Evolutionary conservation across 2,888 invertebrate genomes (phyloP).

Genomic region (Petrolisthes cinctipes): DNA sequence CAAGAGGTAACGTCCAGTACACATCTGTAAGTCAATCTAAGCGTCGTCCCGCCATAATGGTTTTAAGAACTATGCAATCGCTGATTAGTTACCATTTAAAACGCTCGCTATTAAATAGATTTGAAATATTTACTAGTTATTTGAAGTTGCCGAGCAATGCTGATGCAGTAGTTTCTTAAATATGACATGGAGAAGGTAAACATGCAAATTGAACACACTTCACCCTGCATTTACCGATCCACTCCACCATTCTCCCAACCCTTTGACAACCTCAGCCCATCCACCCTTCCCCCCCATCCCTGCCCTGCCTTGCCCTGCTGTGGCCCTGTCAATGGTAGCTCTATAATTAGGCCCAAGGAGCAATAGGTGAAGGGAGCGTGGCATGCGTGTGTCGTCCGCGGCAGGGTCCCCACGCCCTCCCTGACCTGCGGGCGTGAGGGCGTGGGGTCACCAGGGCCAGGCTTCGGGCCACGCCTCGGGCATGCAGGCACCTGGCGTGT

Average conservation of each 20-base stretch:
- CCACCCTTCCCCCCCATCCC: background rate
- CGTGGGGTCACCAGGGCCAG: constrained; percentile 21
- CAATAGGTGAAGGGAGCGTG: constrained; percentile 22
- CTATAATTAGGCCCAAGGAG: constrained; percentile 40
- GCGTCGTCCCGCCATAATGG: too few species aligned
- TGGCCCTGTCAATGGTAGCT: constrained; percentile 2
- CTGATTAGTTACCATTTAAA: too few species aligned
- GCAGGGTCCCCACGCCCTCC: constrained; percentile 28
- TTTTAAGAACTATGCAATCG: too few species aligned
- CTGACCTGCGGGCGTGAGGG: constrained; percentile 27
- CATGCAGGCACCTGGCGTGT: constrained; percentile 46
- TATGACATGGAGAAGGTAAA: too few species aligned
- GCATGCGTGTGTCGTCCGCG: constrained; percentile 44
- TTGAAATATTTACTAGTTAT: too few species aligned
- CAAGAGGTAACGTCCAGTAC: too few species aligned
- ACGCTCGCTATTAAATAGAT: too few species aligned
- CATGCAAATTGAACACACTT: background rate
- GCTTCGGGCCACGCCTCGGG: constrained; percentile 35
- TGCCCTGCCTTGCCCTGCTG: background rate
- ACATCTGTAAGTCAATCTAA: too few species aligned
- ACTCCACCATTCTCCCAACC: background rate
- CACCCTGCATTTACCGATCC: background rate
- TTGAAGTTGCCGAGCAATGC: too few species aligned
- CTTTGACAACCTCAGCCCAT: background rate
- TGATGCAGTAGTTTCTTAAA: too few species aligned